Conservation (phyloP, 2,888 invertebrate genomes). For the Idaea straminata region DNA sequence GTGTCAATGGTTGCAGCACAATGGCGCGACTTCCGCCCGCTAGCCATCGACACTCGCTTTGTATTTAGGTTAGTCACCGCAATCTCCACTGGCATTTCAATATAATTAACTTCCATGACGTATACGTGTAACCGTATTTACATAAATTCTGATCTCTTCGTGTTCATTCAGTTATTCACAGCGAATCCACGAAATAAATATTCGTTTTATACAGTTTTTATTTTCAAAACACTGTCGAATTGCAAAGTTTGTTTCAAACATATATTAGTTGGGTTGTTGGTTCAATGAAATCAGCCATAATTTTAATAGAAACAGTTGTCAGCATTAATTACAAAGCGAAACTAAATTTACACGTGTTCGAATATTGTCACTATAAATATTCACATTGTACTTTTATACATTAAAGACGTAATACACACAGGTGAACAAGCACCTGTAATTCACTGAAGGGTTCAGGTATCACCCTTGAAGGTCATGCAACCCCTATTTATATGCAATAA, state of each 20-base stretch:
- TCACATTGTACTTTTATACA: slow-evolving; percentile 39
- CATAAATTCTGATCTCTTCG: slow-evolving; percentile 42
- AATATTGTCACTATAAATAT: background rate
- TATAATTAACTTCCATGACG: slow-evolving; percentile 68
- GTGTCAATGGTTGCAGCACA: slow-evolving; percentile 79
- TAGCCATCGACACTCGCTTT: slow-evolving; percentile 63
- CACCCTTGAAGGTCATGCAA: slow-evolving; percentile 49
- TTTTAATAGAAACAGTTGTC: no score
- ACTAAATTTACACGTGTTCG: background rate
- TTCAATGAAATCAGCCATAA: no score
- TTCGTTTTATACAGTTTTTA: slow-evolving; percentile 10
- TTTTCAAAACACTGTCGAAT: no score
- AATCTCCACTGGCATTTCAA: slow-evolving; percentile 71
- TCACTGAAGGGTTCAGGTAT: slow-evolving; percentile 43
- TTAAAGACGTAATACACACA: slow-evolving; percentile 38
- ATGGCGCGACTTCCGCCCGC: slow-evolving; percentile 71
- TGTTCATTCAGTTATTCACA: slow-evolving; percentile 21
- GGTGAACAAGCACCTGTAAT: slow-evolving; percentile 66
- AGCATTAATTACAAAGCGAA: slow-evolving; percentile 4
- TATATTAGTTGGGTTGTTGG: no score
- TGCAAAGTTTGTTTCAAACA: no score
- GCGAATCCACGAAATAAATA: slow-evolving; percentile 11
- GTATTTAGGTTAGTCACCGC: slow-evolving; percentile 79
- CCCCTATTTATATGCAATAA: slow-evolving; percentile 34
- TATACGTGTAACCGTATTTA: slow-evolving; percentile 51